These are phyloP conservation scores for Alauda arvensis DNA, from an alignment of 2,797 vertebrate species.

Conservation along the genomic window DNA sequence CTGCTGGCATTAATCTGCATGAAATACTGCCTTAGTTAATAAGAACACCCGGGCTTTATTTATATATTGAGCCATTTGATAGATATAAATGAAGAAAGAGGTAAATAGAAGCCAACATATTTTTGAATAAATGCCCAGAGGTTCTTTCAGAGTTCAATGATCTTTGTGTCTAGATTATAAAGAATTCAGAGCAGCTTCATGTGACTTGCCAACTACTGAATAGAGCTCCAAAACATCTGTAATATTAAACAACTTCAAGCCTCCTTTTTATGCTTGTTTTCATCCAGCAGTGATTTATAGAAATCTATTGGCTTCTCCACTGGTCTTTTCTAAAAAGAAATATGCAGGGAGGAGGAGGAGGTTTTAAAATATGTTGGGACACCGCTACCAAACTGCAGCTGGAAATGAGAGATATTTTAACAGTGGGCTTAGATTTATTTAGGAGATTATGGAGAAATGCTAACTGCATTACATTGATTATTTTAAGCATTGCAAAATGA, in stretches of 20 bases:
- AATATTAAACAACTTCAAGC: conserved; percentile 63
- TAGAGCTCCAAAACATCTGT: conserved; percentile 56
- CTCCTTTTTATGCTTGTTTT: conserved; percentile 56
- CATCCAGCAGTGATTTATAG: conserved; percentile 57
- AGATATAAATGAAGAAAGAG: conserved; percentile 63
- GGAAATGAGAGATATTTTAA: conserved; percentile 43
- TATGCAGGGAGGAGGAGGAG: background rate
- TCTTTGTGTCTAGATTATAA: conserved; percentile 59
- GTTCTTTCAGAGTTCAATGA: conserved; percentile 63
- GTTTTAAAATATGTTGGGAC: conserved; percentile 9
- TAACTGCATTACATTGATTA: background rate
- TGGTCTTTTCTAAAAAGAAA: conserved; percentile 51
- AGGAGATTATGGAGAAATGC: conserved; percentile 33
- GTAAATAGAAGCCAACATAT: conserved; percentile 56
- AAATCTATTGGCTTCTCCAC: conserved; percentile 41
- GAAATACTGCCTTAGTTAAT: conserved; percentile 69
- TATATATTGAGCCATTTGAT: conserved; percentile 58
- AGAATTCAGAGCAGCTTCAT: conserved; percentile 60
- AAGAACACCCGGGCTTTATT: conserved; percentile 67
- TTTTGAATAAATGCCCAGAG: conserved; percentile 65
- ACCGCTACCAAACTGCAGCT: conserved; percentile 25
- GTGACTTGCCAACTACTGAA: conserved; percentile 57
- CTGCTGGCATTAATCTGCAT: conserved; percentile 65
- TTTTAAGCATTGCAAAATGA: conserved; percentile 7
- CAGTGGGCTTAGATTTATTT: conserved; percentile 38